Percentiles rank a stretch among this genome's conserved stretches.
phyloP scores from a whole-genome alignment of 2,113 vertebrate species.

The Melanerpes aurifrons region DNA sequence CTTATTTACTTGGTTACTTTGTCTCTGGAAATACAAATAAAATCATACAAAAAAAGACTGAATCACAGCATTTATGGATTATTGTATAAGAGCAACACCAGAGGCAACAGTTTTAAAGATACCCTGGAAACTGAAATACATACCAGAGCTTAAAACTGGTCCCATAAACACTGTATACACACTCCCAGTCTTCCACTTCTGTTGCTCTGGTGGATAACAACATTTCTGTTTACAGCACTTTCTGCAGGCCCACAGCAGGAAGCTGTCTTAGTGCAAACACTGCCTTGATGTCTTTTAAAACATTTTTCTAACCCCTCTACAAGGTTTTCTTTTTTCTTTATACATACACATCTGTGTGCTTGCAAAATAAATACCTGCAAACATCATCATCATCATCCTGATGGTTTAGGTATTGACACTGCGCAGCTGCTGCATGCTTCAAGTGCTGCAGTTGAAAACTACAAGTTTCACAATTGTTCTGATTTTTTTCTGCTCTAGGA shows the following conservation, averaged over 20 bases:
- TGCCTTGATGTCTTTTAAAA: not conserved
- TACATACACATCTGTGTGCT: rapidly evolving
- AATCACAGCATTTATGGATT: not conserved
- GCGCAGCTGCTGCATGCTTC: not conserved
- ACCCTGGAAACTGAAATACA: not conserved
- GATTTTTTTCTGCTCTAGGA: not conserved
- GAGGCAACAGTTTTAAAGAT: not conserved
- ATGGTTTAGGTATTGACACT: not conserved
- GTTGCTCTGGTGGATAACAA: not conserved
- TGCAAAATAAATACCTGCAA: not conserved
- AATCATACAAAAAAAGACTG: not conserved
- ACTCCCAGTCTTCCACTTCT: not conserved
- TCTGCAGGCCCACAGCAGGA: not conserved
- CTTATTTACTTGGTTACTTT: not conserved
- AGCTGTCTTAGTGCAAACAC: not conserved
- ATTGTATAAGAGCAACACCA: not conserved
- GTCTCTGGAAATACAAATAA: not conserved
- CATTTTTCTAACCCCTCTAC: not conserved
- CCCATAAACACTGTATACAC: not conserved
- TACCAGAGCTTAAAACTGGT: not conserved
- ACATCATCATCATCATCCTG: not conserved
- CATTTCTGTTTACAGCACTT: not conserved
- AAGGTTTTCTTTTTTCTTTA: not conserved
- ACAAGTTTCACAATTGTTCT: not conserved
- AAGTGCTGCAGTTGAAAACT: not conserved